Base-by-base conservation (phyloP, 2,797 vertebrate species). In the Xenentodon cancila region DNA sequence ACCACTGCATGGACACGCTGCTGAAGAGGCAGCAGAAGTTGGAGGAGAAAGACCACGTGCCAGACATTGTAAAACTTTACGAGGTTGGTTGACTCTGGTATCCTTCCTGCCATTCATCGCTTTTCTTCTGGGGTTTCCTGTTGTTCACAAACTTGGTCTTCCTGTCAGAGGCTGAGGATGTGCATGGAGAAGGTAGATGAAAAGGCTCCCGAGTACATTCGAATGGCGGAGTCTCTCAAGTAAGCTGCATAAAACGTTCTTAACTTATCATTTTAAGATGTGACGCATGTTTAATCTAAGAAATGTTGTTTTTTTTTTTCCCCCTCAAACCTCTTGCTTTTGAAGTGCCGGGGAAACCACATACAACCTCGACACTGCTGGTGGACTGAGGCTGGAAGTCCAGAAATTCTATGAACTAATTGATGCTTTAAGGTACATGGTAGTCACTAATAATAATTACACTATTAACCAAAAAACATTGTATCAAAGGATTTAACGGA, bases 401-500 rank as follows among this genome's bases (percentile, higher is more conserved):
- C 96, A 97, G 87, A 99, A 97, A 87, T 94, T 96, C 52, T 99
- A 99, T 0, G 97, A 99, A 73, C 91, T 96, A n/a, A 98, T 99
- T 46, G 98, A 99, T 34, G 94, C 95, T 48, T 86, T 99, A 69
- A 99, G 97, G 98, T 99, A 92, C 3, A 46, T 17, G 3, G 9
- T 12, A 12, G 20, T 47, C n/a, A 5, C 32, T 0, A 59, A 5
- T 15, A 6, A 65, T 1, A 19, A 16, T 63, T 64, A 46, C 19
- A 16, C 15, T 7, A 21, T 3, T n/a, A 30, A 65, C 19, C 12
- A 30, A 0, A 27, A 27, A 5, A 42, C 3, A 16, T 61, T 64
- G 8, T 34, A 19, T 46, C 51, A 50, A 27, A 53, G 55, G 13
- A 37, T 65, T 13, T 18, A 56, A 47, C 3, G 0, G 21, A 46